phyloP scores from a whole-genome alignment of 2,888 invertebrate species.

The Drosophila seclusa region DNA sequence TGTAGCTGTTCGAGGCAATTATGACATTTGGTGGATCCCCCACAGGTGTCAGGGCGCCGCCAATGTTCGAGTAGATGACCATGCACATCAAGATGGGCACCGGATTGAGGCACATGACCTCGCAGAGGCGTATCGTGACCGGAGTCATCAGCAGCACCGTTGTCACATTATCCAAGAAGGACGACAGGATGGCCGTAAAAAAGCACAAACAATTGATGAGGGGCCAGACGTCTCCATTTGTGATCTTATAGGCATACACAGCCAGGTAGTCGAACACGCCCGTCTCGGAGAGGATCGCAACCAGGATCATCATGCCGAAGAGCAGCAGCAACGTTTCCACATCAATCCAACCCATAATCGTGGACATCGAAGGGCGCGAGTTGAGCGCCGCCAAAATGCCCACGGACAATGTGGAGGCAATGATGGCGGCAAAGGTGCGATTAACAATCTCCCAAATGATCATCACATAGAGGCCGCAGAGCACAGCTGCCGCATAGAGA shows the following conservation, averaged over 20 bases:
- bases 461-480: constrained; percentile 90
- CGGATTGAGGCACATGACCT: constrained; percentile 95
- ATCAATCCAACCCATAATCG: constrained; percentile 91
- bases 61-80: constrained; percentile 96
- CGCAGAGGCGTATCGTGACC: constrained; percentile 92
- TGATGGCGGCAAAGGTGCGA: constrained; percentile 90
- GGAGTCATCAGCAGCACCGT: constrained; percentile 92
- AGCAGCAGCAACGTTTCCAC: constrained; percentile 89
- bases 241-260: constrained; percentile 89
- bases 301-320: constrained; percentile 93
- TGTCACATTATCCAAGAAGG: constrained; percentile 92
- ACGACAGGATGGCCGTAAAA: constrained; percentile 89
- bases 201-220: constrained; percentile 90
- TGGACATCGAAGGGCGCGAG: constrained; percentile 89
- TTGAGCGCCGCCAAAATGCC: constrained; percentile 89
- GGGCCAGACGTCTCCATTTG: constrained; percentile 90
- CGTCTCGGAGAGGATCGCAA: constrained; percentile 91
- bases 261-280: constrained; percentile 92
- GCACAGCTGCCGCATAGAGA: constrained; percentile 90
- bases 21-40: constrained; percentile 92
- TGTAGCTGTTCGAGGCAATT: constrained; percentile 84
- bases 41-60: constrained; percentile 95
- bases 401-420: constrained; percentile 90
- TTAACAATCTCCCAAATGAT: constrained; percentile 92
- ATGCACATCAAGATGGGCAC: constrained; percentile 94